A percentile compares a stretch with the other conserved stretches of the same genome.
Conservation (phyloP, 92 coral and sea anemone species). For the Parazoanthus swiftii region DNA sequence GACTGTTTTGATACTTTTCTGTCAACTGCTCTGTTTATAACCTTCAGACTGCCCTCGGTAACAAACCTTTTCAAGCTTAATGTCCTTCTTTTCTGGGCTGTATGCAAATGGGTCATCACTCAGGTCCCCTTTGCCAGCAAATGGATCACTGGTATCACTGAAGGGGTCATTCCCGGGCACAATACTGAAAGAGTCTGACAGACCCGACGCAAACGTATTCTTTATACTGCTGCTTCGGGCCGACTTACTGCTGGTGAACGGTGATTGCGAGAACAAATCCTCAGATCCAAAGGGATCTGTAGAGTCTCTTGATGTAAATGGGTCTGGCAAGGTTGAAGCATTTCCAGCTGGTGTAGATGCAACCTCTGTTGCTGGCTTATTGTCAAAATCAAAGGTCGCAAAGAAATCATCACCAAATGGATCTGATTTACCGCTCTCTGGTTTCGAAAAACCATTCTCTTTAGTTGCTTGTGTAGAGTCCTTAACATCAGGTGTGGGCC, state of each 20-base stretch:
- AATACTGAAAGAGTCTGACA: slow-evolving; percentile 45
- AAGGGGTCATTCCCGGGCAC: slow-evolving; percentile 78
- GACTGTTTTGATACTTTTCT: not conserved
- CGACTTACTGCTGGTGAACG: slow-evolving; percentile 38
- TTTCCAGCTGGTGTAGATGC: slow-evolving; percentile 19
- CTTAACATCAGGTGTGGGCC: not conserved
- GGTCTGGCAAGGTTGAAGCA: slow-evolving; percentile 42
- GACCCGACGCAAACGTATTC: slow-evolving; percentile 37
- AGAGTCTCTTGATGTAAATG: slow-evolving; percentile 31
- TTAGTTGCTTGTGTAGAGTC: slow-evolving; percentile 14
- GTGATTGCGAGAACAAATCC: slow-evolving; percentile 58
- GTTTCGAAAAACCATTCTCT: slow-evolving; percentile 19
- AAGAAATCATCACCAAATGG: slow-evolving; percentile 74
- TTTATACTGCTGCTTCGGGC: slow-evolving; percentile 20
- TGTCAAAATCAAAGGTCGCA: slow-evolving; percentile 65
- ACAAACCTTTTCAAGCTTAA: slow-evolving; percentile 76
- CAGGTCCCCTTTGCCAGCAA: slow-evolving; percentile 72
- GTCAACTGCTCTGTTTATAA: not conserved
- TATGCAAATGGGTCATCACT: slow-evolving; percentile 77
- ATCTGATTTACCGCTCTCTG: slow-evolving; percentile 40
- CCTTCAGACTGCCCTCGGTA: not conserved
- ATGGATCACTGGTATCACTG: slow-evolving; percentile 86
- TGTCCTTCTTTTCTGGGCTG: slow-evolving; percentile 57
- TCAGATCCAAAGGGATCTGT: slow-evolving; percentile 46
- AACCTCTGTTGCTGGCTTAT: slow-evolving; percentile 21